Evolutionary conservation across 2,888 invertebrate species (phyloP), one percentile per base, ranked within the genome.

Genomic region (Drosophila birchii): DNA sequence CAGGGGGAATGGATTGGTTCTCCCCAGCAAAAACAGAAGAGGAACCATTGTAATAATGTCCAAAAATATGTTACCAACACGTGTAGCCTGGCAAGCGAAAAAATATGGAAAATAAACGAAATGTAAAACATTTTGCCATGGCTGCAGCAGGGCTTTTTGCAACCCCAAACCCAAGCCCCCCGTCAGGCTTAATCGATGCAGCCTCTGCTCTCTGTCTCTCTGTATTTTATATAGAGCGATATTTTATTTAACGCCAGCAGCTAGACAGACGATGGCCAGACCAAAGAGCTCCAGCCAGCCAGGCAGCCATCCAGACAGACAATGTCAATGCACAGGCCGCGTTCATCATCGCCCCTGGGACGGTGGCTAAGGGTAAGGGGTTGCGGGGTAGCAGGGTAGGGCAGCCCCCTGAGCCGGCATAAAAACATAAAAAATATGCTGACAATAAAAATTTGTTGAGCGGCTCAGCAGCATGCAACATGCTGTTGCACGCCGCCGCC

Each of bases 161-260:
- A 11, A 20, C 34, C 34, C 47, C 20, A 6, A 34, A 20, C 20
- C 20, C 59, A 51, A 57, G 39, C 73, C 61, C 66, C 75, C 80
- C 82, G 69, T 73, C 75, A 83, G 78, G 81, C 83, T 85, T 85
- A 87, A 85, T 87, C 84, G 85, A 79, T 85, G 85, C 83, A 77
- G 58, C 67, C 69, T 63, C 63, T 68, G 56, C 63, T 63, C 75
- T 26, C 63, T 63, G 74, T 26, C 26, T 29, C 29, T 75, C 76
- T 76, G 76, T 78, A 74, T 86, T 86, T 56, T 85, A 82, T 82
- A 84, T 79, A 76, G 66, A 77, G 71, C 76, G 73, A 81, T 88
- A 88, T 86, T 88, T 86, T 88, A 90, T 89, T 90, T 90, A 91
- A 88, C 80, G 90, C 89, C 84, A 80, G 76, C 77, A 82, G 89